phyloP scores from a whole-genome alignment of 2,113 vertebrate species.

The Megaptera novaeangliae region DNA sequence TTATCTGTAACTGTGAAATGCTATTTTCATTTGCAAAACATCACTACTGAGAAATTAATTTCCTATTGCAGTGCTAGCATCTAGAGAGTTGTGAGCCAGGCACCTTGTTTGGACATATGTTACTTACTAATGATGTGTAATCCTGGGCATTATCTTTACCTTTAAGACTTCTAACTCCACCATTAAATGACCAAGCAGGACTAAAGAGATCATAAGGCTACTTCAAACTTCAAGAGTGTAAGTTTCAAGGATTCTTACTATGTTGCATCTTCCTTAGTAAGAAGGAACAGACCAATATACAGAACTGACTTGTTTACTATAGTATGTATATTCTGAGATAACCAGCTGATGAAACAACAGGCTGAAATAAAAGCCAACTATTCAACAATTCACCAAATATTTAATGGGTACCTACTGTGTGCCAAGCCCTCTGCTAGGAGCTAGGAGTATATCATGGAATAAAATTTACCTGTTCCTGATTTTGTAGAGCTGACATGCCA shows the following conservation, averaged over 20 bases:
- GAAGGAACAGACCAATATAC: neutral
- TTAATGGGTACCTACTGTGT: neutral
- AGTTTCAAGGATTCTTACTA: neutral
- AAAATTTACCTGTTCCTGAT: neutral
- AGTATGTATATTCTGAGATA: neutral
- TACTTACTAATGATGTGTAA: neutral
- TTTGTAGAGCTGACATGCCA: neutral
- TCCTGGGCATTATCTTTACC: neutral
- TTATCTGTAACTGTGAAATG: constrained; percentile 5
- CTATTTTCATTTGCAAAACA: constrained; percentile 10
- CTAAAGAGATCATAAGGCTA: neutral
- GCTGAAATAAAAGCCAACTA: neutral
- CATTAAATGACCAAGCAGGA: neutral
- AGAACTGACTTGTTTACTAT: neutral
- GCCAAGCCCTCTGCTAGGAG: neutral
- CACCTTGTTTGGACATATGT: neutral
- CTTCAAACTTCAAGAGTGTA: neutral
- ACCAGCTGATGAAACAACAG: neutral
- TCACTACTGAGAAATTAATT: neutral
- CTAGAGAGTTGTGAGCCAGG: neutral
- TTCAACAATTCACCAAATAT: neutral
- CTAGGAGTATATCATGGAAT: neutral
- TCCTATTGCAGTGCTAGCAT: neutral
- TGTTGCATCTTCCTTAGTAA: neutral
- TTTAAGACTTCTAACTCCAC: neutral